Evolutionary conservation across 2,888 invertebrate genomes (phyloP), one percentile per base, ranked within the genome.

Genomic region (Hololepta plana): DNA sequence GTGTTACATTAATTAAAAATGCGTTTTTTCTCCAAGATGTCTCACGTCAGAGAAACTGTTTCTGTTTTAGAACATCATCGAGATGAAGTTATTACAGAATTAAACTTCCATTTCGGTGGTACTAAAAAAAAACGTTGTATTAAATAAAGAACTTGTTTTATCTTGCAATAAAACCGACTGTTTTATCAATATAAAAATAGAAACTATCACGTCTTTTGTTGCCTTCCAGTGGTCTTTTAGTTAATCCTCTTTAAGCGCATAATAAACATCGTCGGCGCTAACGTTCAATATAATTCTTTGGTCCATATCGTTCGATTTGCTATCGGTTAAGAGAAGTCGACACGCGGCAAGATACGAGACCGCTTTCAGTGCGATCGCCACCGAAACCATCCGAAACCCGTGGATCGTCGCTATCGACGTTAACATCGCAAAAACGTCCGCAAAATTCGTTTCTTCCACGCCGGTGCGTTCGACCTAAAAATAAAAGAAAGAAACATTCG

Each of bases 361-460:
- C 15, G 80, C 65, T 1, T 62, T 61, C 9, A 72, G 58, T 3
- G 67, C 60, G 31, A 72, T 63, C 1, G 73, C 63, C 1, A 65
- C 50, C 0, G 70, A 49, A n/a, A 62, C 61, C 31, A 53, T 43
- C 17, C 43, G 37, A 1, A 67, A 54, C 31, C 77, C 75, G 38
- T 80, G 71, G 26, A 88, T 65, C 1, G 73, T 67, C 15, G 75
- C 73, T 2, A 87, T 60, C 0, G 77, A 61, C 20, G 61, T 51
- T 12, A 88, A 55, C 38, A 81, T 82, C 2, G 62, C 62, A 37
- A 73, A 79, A 2, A 88, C 65, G 37, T 67, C 65, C 12, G 58
- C 50, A 42, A 82, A 75, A 0, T 65, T 69, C 0, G 82, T 79
- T 55, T 95, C 91, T 47, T 93, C 93, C 2, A 88, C 64, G 0